Evolutionary conservation across 2,113 vertebrate species (phyloP), one percentile per base, ranked within the genome.

Genomic region (Bufo gargarizans): DNA sequence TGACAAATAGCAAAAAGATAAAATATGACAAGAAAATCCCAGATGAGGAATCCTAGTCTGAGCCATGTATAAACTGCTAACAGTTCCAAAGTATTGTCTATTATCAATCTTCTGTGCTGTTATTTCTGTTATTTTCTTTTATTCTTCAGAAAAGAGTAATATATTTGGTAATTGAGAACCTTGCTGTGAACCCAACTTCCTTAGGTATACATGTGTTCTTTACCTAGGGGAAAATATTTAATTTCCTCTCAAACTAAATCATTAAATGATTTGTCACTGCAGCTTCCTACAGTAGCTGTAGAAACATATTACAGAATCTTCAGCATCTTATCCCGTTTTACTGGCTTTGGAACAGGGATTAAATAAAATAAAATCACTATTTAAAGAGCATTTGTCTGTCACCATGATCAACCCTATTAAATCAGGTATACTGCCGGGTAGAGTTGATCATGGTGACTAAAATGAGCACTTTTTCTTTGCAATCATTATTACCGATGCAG

Each of bases 211-310:
- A 80, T 81, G 77, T 72, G 80, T 58, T 55, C 65, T 20, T 87
- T 87, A 65, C 86, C 86, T 81, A n/a, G 50, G 86, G 63, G 86
- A 87, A 81, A 67, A 81, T 81, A 79, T 87, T 82, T 87, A 80
- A 80, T 87, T 87, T 87, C 86, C 86, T 87, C 65, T 87, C 65
- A 22, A 79, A 87, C 33, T 87, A 87, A 87, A 81, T 79, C 86
- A 81, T 87, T 82, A 56, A 87, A 87, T 19, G 77, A 71, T 87
- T 87, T 81, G 77, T 81, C 78, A 81, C 55, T 49, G 49, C 33
- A 45, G 85, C 49, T 87, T 82, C 65, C 59, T 79, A 53, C 71
- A 67, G 78, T 81, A 87, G 65, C 17, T 12, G 53, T 71, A 49
- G 74, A 81, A 81, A 71, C 77, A 50, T 45, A 72, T 80, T 80